phyloP scores from a whole-genome alignment of 1,140 invertebrate genomes.

The Lepidotrigona ventralis region DNA sequence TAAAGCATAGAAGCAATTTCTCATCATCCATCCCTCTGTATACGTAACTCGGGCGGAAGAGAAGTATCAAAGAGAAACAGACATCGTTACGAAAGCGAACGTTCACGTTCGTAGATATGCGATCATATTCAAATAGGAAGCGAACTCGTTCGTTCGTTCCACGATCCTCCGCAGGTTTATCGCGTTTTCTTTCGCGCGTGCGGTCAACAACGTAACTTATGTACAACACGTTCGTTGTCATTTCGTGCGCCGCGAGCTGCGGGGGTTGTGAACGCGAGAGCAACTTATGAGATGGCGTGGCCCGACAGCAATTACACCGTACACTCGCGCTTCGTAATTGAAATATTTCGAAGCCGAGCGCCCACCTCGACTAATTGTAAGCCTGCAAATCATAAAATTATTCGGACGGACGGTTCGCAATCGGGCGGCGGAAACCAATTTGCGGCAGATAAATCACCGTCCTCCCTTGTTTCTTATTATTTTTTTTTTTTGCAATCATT shows the following conservation, averaged over 20 bases:
- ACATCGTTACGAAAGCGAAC: not conserved
- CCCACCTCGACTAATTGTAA: slow-evolving; percentile 62
- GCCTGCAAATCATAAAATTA: slow-evolving; percentile 74
- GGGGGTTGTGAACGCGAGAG: slow-evolving; percentile 40
- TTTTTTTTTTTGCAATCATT: not conserved
- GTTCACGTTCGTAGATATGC: not conserved
- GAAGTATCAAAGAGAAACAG: not conserved
- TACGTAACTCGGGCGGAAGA: not conserved
- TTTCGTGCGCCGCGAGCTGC: not conserved
- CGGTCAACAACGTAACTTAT: slow-evolving; percentile 5
- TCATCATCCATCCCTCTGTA: too few species aligned
- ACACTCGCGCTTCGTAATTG: slow-evolving; percentile 69
- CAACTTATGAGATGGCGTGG: slow-evolving; percentile 61
- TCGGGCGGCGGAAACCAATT: not conserved
- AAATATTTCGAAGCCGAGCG: slow-evolving; percentile 72
- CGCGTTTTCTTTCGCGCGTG: slow-evolving; percentile 19
- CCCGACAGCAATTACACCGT: slow-evolving; percentile 62
- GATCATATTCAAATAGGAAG: slow-evolving; percentile 1
- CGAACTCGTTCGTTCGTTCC: not conserved
- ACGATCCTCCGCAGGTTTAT: not conserved
- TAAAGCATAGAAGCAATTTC: too few species aligned
- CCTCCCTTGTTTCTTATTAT: not conserved
- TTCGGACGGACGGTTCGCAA: slow-evolving; percentile 36
- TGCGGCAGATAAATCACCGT: not conserved
- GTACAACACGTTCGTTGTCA: slow-evolving; percentile 10